Base-by-base conservation (phyloP, 1,140 invertebrate genomes). In the Xylocopa sonorina region DNA sequence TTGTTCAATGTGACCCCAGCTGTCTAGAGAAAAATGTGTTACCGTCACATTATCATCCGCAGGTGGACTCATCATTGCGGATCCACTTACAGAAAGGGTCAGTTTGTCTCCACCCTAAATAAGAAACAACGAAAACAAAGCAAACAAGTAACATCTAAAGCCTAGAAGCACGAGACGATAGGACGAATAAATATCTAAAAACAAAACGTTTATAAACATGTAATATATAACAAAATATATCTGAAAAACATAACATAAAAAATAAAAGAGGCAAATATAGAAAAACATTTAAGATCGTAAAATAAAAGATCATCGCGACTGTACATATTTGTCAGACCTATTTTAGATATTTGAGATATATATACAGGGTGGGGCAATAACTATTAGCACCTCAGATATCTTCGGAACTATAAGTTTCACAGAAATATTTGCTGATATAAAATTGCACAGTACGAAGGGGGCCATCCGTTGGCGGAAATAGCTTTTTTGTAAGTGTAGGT, bases 61-160 rank as follows among this genome's bases (percentile, higher is more conserved):
- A n/a, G 90, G 84, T 27, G 89, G 85, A 77, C 79, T 91, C 64
- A 80, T 63, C 50, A 81, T 76, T 1, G 87, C 84, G 12, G 88
- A 84, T 72, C 93, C 93, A 75, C 90, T 94, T 81, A 96, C 94
- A 77, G 95, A 94, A 64, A 96, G 91, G 55, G 96, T 96, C 89
- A 96, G 88, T 91, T 96, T 96, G 91, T 96, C 96, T 84, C 96
- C 96, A 83, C 96, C 96, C 96, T 95, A 89, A 72, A 79, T 86
- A 60, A 80, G 66, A 73, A 85, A 87, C 63, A 80, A 87, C 87
- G 75, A 89, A 88, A 90, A n/a, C 88, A 91, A 91, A 92, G 87
- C 89, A 88, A 90, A 80, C 51, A 67, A 79, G 73, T 89, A 73
- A 88, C 83, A 80, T 81, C 84, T 73, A 69, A 78, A 87, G 89